Conservation (phyloP, 2,113 vertebrate genomes). For the Haplochromis burtoni region DNA sequence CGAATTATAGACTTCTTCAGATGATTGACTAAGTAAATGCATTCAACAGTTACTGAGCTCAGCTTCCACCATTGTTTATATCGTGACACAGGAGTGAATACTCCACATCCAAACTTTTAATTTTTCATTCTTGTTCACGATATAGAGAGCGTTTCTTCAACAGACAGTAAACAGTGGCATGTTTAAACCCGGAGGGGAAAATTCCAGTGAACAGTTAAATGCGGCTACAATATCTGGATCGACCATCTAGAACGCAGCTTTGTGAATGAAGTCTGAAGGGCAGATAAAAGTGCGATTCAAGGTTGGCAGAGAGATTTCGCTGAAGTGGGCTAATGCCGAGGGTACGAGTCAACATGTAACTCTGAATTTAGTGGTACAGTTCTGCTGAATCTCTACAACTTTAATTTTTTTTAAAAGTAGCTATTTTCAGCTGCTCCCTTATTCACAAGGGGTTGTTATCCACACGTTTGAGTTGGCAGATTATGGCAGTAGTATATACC, state of each 20-base stretch:
- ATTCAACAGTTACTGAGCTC: neutral
- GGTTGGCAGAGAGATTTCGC: neutral
- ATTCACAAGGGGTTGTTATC: neutral
- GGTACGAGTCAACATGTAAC: neutral
- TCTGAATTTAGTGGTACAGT: neutral
- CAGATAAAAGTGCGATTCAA: neutral
- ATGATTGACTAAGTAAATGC: neutral
- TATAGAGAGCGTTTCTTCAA: neutral
- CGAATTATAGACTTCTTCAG: neutral
- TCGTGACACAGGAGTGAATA: neutral
- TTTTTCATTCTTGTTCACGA: neutral
- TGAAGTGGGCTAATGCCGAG: neutral
- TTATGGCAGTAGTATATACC: neutral
- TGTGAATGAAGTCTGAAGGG: neutral
- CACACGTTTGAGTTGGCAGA: neutral
- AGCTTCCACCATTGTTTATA: neutral
- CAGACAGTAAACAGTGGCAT: neutral
- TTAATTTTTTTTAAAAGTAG: accelerated
- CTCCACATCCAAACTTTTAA: neutral
- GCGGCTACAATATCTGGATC: neutral
- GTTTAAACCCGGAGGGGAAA: neutral
- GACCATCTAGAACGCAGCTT: neutral
- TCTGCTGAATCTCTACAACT: neutral
- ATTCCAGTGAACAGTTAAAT: neutral
- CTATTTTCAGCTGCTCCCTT: neutral